A percentile compares a stretch with the other conserved stretches of the same genome.
Evolutionary conservation across 1,140 invertebrate genomes (phyloP).

Genomic region (Piezodorus guildinii): DNA sequence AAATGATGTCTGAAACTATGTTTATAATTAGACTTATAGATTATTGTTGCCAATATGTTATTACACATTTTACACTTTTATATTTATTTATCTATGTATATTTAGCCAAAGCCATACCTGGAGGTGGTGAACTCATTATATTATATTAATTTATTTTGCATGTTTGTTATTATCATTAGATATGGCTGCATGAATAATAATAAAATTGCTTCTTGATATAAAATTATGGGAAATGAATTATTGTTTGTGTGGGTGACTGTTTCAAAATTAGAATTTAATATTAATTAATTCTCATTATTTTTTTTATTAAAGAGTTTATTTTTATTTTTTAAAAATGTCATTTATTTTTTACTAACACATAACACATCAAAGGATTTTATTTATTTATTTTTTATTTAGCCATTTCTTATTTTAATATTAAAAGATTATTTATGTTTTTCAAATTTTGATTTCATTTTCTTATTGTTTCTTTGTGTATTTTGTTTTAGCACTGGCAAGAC

Average conservation of each 20-base stretch:
- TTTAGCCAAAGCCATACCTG: constrained; percentile 11
- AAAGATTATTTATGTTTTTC: constrained; percentile 9
- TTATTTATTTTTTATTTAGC: constrained; percentile 21
- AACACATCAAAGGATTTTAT: constrained; percentile 21
- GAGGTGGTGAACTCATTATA: constrained; percentile 19
- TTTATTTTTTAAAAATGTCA: not conserved
- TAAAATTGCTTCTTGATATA: constrained; percentile 1
- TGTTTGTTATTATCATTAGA: constrained; percentile 9
- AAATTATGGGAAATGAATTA: not conserved
- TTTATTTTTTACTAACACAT: constrained; percentile 25
- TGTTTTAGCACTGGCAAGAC: constrained; percentile 65
- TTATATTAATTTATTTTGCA: constrained; percentile 16
- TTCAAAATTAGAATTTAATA: not conserved
- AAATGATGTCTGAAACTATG: too few species aligned
- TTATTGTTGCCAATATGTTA: too few species aligned
- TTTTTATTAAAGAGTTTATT: not conserved
- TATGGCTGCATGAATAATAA: constrained; percentile 2
- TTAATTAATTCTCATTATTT: not conserved
- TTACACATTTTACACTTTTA: too few species aligned
- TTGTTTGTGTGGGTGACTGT: not conserved
- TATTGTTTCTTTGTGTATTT: constrained; percentile 32
- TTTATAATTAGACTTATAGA: too few species aligned
- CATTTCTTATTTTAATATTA: constrained; percentile 18
- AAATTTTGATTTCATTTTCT: constrained; percentile 9
- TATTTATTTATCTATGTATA: not conserved